phyloP scores from a whole-genome alignment of 2,888 invertebrate genomes.

The Theristus sp. region DNA sequence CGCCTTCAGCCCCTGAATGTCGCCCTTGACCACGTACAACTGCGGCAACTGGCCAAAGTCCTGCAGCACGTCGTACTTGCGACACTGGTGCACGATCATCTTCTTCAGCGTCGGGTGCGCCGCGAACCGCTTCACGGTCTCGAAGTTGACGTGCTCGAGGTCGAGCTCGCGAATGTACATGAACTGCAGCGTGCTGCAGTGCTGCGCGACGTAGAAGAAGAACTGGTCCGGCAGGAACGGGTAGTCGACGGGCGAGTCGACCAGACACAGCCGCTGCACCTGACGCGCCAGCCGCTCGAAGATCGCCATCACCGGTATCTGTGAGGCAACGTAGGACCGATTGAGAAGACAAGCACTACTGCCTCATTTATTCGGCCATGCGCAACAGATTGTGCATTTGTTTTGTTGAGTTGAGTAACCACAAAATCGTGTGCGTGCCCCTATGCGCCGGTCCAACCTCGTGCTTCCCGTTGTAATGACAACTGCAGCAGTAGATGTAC shows the following conservation, averaged over 20 bases:
- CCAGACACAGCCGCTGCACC: slow-evolving; percentile 26
- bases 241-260: slow-evolving; percentile 28
- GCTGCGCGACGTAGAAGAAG: slow-evolving; percentile 12
- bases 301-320: slow-evolving; percentile 19
- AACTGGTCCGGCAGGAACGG: slow-evolving; percentile 26
- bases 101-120: slow-evolving; percentile 22
- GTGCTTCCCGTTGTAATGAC: slow-evolving; percentile 2
- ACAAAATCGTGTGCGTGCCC: no score
- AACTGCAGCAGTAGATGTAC: slow-evolving; percentile 11
- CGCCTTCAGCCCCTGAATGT: slow-evolving; percentile 24
- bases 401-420: no score
- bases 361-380: no score
- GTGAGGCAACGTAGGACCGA: slow-evolving; percentile 8
- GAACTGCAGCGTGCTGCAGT: slow-evolving; percentile 14
- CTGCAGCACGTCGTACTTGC: slow-evolving; percentile 7
- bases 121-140: slow-evolving; percentile 23
- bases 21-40: slow-evolving; percentile 24
- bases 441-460: no score
- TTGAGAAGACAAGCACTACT: no score
- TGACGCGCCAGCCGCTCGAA: slow-evolving; percentile 19
- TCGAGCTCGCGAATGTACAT: slow-evolving; percentile 28
- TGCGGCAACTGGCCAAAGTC: slow-evolving; percentile 5
- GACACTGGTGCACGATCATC: slow-evolving; percentile 14
- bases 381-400: no score
- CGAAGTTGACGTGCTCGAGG: slow-evolving; percentile 25